A percentile compares a stretch with the other conserved stretches of the same genome.
Evolutionary conservation across 2,113 vertebrate species (phyloP).

Genomic region (Salvelinus namaycush): DNA sequence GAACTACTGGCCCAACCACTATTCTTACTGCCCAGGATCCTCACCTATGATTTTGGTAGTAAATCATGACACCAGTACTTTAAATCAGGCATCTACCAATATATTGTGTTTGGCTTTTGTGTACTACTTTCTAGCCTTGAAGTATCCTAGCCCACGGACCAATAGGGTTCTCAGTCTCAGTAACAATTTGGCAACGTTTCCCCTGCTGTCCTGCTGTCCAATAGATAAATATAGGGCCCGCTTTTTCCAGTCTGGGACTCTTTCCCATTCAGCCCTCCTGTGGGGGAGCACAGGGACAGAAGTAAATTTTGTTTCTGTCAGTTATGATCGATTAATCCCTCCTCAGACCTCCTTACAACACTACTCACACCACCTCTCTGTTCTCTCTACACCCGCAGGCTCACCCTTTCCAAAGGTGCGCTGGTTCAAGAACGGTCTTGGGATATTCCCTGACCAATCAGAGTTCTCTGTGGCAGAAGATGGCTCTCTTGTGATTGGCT

Average conservation of each 20-base stretch:
- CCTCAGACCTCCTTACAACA: constrained; percentile 13
- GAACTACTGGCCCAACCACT: constrained; percentile 38
- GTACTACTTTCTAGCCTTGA: constrained; percentile 53
- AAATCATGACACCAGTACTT: constrained; percentile 46
- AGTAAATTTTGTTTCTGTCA: constrained; percentile 45
- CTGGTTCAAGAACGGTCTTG: constrained; percentile 81
- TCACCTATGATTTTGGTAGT: constrained; percentile 41
- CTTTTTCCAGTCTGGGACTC: constrained; percentile 49
- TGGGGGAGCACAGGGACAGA: constrained; percentile 30
- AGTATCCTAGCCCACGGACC: constrained; percentile 28
- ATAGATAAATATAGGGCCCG: constrained; percentile 55
- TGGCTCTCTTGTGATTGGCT: constrained; percentile 78
- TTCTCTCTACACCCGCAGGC: constrained; percentile 61
- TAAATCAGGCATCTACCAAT: constrained; percentile 33
- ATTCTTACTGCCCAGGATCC: constrained; percentile 26
- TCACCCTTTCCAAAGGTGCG: constrained; percentile 76
- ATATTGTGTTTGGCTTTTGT: constrained; percentile 30
- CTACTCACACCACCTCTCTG: constrained; percentile 6
- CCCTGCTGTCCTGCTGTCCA: constrained; percentile 45
- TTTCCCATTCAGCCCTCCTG: constrained; percentile 37
- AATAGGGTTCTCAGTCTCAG: constrained; percentile 34
- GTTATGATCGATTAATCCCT: constrained; percentile 36
- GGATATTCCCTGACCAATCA: constrained; percentile 68
- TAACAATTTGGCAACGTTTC: constrained; percentile 46
- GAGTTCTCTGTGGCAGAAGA: constrained; percentile 69